Percentiles rank a stretch among this genome's conserved stretches.
phyloP scores from a whole-genome alignment of 2,113 vertebrate species.

The Siphamia tubifer region DNA sequence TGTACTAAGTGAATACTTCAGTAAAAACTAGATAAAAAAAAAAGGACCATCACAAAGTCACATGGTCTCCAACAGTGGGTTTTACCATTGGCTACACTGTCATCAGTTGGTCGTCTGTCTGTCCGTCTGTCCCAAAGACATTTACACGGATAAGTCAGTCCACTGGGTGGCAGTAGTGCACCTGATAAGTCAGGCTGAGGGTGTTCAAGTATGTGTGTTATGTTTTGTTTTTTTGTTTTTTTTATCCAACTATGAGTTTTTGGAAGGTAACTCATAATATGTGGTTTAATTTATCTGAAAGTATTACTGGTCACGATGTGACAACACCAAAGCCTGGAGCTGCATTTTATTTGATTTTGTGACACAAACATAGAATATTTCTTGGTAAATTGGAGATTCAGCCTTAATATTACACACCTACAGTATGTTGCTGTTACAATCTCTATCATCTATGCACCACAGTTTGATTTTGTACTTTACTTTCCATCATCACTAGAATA shows the following conservation, averaged over 20 bases:
- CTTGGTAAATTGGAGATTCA: not conserved
- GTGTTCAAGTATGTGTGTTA: too few species aligned
- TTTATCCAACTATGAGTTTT: not conserved
- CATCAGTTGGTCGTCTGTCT: too few species aligned
- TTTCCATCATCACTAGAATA: not conserved
- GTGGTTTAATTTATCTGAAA: not conserved
- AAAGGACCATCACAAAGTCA: too few species aligned
- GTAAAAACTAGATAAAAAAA: too few species aligned
- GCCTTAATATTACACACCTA: not conserved
- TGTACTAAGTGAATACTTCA: too few species aligned
- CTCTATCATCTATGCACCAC: not conserved
- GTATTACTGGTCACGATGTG: not conserved
- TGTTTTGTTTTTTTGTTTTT: too few species aligned
- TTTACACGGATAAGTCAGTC: too few species aligned
- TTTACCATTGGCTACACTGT: too few species aligned
- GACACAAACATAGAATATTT: not conserved
- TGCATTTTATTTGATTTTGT: constrained; percentile 11
- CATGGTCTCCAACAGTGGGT: too few species aligned
- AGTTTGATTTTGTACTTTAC: not conserved
- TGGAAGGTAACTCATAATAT: not conserved
- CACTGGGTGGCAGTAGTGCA: too few species aligned
- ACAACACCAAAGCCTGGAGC: not conserved
- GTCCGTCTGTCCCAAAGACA: too few species aligned
- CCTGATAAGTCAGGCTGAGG: too few species aligned
- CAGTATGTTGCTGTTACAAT: not conserved